Evolutionary conservation across 2,797 vertebrate species (phyloP), one percentile per base, ranked within the genome.

Genomic region (Dicrostonyx torquatus): DNA sequence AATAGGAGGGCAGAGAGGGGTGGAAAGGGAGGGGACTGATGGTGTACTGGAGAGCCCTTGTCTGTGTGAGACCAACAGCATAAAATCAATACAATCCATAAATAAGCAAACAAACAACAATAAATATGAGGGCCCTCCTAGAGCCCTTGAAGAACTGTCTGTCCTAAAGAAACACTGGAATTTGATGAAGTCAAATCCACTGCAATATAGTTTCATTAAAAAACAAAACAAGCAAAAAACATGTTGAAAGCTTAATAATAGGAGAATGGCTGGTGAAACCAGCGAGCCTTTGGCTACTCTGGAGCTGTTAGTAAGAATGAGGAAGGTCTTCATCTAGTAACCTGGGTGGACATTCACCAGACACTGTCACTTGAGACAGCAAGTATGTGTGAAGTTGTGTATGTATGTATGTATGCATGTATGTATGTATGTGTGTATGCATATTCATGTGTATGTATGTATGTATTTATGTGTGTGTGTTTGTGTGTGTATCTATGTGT

Each of bases 121-220:
- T 72, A 78, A 94, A 88, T 34, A 11, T 12, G 7, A 24, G 53
- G 48, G 50, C 73, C 64, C 43, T 17, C 43, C 55, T 8, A 17
- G 72, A 62, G 60, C 37, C n/a, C 40, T 45, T 58, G 26, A 13
- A 77, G 43, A 89, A 12, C 26, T 76, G 90, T 90, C 68, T 53
- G 50, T 8, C 15, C 45, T 55, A 78, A 37, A 73, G 68, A 94
- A 93, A 70, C 43, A 68, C 45, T 50, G 79, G 4, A 37, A 40
- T 17, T 64, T 91, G 79, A 95, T 91, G 85, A 89, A 92, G 70
- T 68, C 12, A 91, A 60, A 86, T 10, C 4, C 62, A 78, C 15
- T 83, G 5, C 40, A 76, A 91, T 2, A 78, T 13, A 80, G 68
- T 88, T 91, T 84, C 45, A 68, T 24, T 84, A 62, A 50, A 78